A percentile compares a stretch with the other conserved stretches of the same genome.
These are phyloP conservation scores for Ennomos erosarius DNA, from an alignment of 2,888 invertebrate species.

Conservation along the genomic window DNA sequence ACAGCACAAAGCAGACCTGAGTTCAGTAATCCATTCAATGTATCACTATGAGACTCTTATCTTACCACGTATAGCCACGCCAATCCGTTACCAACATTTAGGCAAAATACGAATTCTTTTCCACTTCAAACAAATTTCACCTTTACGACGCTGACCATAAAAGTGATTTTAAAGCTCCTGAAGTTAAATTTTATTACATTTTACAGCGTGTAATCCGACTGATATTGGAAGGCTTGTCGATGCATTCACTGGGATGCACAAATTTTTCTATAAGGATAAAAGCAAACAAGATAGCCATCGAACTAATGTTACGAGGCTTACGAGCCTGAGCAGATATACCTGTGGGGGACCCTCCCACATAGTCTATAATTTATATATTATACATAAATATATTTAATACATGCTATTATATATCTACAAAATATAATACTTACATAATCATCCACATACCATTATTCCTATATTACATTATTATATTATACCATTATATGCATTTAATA, in stretches of 20 bases:
- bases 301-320: slow-evolving; percentile 69
- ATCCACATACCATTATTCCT: no score
- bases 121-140: slow-evolving; percentile 49
- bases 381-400: no score
- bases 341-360: no score
- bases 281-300: slow-evolving; percentile 84
- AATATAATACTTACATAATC: no score
- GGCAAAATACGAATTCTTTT: slow-evolving; percentile 78
- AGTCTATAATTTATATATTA: no score
- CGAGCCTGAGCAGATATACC: slow-evolving; percentile 43
- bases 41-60: slow-evolving; percentile 79
- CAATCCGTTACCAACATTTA: slow-evolving; percentile 84
- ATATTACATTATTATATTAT: no score
- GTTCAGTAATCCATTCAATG: slow-evolving; percentile 78
- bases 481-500: no score
- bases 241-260: slow-evolving; percentile 83
- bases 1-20: slow-evolving; percentile 64
- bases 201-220: slow-evolving; percentile 76
- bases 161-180: slow-evolving; percentile 52
- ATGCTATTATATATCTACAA: no score
- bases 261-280: slow-evolving; percentile 85
- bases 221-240: slow-evolving; percentile 82
- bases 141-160: slow-evolving; percentile 50
- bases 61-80: slow-evolving; percentile 75
- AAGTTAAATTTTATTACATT: slow-evolving; percentile 70